phyloP scores from a whole-genome alignment of 1,140 invertebrate genomes.

The Eciton burchellii region DNA sequence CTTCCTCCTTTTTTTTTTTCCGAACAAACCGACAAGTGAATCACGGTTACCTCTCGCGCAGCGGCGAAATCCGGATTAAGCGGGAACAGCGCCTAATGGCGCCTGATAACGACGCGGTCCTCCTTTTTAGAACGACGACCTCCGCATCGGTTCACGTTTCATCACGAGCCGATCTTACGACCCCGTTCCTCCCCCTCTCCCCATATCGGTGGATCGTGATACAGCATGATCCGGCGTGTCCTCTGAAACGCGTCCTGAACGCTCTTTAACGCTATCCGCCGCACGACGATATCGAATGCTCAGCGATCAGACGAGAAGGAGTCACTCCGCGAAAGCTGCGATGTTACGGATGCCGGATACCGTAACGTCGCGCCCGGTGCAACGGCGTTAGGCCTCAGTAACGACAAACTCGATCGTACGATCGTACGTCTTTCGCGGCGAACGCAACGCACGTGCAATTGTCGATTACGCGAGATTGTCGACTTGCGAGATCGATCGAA shows the following conservation, averaged over 20 bases:
- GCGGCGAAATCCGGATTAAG: constrained; percentile 49
- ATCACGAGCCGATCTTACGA: neutral
- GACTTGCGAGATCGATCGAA: no score
- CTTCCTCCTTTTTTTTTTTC: no score
- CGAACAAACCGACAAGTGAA: constrained; percentile 40
- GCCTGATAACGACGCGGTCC: constrained; percentile 4
- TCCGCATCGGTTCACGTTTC: constrained; percentile 33
- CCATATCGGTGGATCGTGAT: neutral
- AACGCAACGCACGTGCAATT: no score
- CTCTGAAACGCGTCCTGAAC: neutral
- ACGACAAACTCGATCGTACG: constrained; percentile 37
- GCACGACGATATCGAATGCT: constrained; percentile 11
- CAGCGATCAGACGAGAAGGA: constrained; percentile 10
- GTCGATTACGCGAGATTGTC: no score
- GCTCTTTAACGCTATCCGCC: constrained; percentile 14
- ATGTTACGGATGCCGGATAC: no score
- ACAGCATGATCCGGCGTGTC: neutral
- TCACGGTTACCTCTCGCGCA: constrained; percentile 28
- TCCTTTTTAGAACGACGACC: no score
- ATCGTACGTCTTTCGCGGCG: no score
- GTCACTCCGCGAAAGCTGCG: no score
- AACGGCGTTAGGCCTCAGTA: constrained; percentile 3
- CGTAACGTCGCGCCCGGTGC: constrained; percentile 6
- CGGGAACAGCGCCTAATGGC: constrained; percentile 41
- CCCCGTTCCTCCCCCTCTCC: no score